phyloP scores from a whole-genome alignment of 2,888 invertebrate species.

The Caenorhabditis sinica region DNA sequence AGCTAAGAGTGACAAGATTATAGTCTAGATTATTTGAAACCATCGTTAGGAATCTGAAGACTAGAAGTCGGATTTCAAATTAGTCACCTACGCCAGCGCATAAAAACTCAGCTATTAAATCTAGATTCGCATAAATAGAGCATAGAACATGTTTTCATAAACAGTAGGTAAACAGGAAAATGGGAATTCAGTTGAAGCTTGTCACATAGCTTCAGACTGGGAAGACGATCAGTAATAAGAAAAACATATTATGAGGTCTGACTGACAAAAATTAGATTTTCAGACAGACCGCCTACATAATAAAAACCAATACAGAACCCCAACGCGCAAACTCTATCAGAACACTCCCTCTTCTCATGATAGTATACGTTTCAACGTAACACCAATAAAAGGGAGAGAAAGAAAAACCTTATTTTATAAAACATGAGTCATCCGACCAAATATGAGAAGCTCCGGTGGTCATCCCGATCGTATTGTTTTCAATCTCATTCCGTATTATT shows the following conservation, averaged over 20 bases:
- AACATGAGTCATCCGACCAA: slow-evolving; percentile 21
- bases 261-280: not conserved
- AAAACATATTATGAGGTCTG: not conserved
- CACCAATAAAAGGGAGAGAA: slow-evolving; percentile 1
- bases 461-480: slow-evolving; percentile 17
- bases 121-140: too few relatives aligned
- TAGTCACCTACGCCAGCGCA: too few relatives aligned
- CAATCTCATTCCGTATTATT: slow-evolving; percentile 13
- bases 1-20: too few relatives aligned
- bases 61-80: too few relatives aligned
- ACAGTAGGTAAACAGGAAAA: too few relatives aligned
- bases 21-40: too few relatives aligned
- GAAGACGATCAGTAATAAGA: too few relatives aligned
- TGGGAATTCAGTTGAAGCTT: too few relatives aligned
- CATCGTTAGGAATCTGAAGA: too few relatives aligned
- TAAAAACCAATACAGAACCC: not conserved
- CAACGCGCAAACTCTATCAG: not conserved
- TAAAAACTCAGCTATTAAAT: too few relatives aligned
- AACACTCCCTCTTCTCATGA: not conserved
- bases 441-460: not conserved
- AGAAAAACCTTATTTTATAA: not conserved
- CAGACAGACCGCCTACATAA: not conserved
- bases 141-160: too few relatives aligned
- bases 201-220: too few relatives aligned
- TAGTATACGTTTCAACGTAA: slow-evolving; percentile 13